Evolutionary conservation across 2,797 vertebrate genomes (phyloP), one percentile per base, ranked within the genome.

Genomic region (Lutjanus argentimaculatus): DNA sequence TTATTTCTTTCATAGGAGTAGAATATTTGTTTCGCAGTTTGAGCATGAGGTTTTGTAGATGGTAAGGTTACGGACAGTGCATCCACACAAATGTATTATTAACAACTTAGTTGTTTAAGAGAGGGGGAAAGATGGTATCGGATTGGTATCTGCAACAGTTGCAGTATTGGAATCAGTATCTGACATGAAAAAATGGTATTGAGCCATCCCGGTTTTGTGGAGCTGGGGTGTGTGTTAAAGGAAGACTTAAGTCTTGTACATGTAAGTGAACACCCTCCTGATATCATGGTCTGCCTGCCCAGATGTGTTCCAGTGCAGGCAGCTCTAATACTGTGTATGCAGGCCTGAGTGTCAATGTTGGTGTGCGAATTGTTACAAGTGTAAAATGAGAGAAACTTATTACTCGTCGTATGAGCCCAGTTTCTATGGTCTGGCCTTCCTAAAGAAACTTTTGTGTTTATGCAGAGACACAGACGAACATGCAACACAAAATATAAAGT

Each of bases 241-340:
- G 17, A 43, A 2, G 15, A 13, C 25, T 62, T 57, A 1, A 72
- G 9, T 67, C 9, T 13, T 72, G 52, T 53, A 55, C n/a, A 67
- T 81, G 70, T 71, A 76, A 81, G 53, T 4, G 4, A 67, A 82
- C 51, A 58, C 40, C 66, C 43, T 30, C 36, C 68, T 55, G 49
- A 63, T 17, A 56, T 71, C 68, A 66, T 51, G 21, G 21, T 48
- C 46, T 48, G 14, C 53, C 46, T 48, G 14, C 53, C 25, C 66
- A 70, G 67, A 55, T 84, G 56, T 66, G n/a, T 67, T 78, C 43
- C 56, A 51, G 15, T 52, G 49, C 30, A 58, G n/a, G 25, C 64
- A 14, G n/a, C 48, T 67, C 49, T 61, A 17, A 71, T 46, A 61
- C 43, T 68, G 55, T 25, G 53, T 51, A 14, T 46, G 25, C 25